phyloP scores from a whole-genome alignment of 37 sponge, comb jelly and placozoan species.

The Eunapius fragilis region DNA sequence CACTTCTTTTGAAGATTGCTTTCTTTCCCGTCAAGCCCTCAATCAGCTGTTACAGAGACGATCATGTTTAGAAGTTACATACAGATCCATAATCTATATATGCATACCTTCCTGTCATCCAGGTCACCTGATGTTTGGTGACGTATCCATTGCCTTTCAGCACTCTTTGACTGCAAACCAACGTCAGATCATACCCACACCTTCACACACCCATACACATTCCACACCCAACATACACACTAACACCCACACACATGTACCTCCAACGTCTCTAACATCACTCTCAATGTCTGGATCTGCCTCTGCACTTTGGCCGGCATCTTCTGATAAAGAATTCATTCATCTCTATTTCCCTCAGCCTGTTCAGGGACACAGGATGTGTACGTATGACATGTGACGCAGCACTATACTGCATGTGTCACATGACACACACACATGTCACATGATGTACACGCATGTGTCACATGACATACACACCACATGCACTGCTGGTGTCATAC shows the following conservation, averaged over 20 bases:
- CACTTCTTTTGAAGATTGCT: slow-evolving; percentile 82
- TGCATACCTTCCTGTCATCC: slow-evolving; percentile 83
- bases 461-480: no score
- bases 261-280: slow-evolving; percentile 57
- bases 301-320: slow-evolving; percentile 51
- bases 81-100: no score
- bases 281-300: slow-evolving; percentile 70
- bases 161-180: slow-evolving; percentile 67
- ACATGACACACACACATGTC: no score
- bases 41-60: slow-evolving; percentile 45
- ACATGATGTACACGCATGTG: no score
- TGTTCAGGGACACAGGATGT: slow-evolving; percentile 2
- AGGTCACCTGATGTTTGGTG: slow-evolving; percentile 93
- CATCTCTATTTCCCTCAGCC: slow-evolving; percentile 89
- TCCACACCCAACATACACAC: no score
- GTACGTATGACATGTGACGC: no score
- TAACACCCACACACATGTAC: slow-evolving; percentile 6
- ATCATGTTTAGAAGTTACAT: no score
- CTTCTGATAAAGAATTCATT: slow-evolving; percentile 73
- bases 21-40: slow-evolving; percentile 89
- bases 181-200: no score
- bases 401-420: no score
- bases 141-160: slow-evolving; percentile 84
- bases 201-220: no score
- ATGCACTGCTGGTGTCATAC: no score